These are phyloP conservation scores for Drosophila nr. medialis DNA, from an alignment of 2,888 invertebrate species.

Conservation along the genomic window DNA sequence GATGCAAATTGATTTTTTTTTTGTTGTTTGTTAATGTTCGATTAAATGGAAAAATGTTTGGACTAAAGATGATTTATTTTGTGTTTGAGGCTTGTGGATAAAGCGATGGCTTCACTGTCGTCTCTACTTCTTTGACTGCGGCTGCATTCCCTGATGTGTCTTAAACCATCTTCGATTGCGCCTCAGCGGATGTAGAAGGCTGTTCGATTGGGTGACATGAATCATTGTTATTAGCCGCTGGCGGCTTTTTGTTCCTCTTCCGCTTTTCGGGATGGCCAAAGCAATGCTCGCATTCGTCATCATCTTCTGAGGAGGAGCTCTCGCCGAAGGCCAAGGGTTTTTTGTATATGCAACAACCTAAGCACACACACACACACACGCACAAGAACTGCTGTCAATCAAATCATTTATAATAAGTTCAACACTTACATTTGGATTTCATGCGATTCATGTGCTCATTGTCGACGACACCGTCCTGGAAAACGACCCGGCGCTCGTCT, in stretches of 20 bases:
- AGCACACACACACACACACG: not conserved
- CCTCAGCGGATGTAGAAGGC: constrained; percentile 59
- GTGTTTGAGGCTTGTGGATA: constrained; percentile 4
- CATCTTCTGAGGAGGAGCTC: constrained; percentile 93
- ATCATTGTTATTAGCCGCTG: constrained; percentile 27
- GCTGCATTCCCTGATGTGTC: not conserved
- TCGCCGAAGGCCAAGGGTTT: constrained; percentile 96
- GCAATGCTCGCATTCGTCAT: constrained; percentile 94
- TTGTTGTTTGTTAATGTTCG: not conserved
- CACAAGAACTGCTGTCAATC: not conserved
- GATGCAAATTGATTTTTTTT: constrained; percentile 49
- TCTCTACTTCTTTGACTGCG: not conserved
- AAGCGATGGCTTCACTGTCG: constrained; percentile 28
- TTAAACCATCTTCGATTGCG: not conserved
- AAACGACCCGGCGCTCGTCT: constrained; percentile 92
- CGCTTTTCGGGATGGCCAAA: constrained; percentile 91
- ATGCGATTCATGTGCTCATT: constrained; percentile 98
- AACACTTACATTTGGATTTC: constrained; percentile 97
- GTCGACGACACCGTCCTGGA: constrained; percentile 96
- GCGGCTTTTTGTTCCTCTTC: constrained; percentile 81
- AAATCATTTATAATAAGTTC: not conserved
- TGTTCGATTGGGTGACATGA: constrained; percentile 32
- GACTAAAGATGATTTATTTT: constrained; percentile 6
- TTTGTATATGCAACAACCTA: constrained; percentile 97
- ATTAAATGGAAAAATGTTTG: constrained; percentile 40